These are phyloP conservation scores for Parauchenoglanis punctatus DNA, from an alignment of 2,797 vertebrate genomes.

Conservation along the genomic window DNA sequence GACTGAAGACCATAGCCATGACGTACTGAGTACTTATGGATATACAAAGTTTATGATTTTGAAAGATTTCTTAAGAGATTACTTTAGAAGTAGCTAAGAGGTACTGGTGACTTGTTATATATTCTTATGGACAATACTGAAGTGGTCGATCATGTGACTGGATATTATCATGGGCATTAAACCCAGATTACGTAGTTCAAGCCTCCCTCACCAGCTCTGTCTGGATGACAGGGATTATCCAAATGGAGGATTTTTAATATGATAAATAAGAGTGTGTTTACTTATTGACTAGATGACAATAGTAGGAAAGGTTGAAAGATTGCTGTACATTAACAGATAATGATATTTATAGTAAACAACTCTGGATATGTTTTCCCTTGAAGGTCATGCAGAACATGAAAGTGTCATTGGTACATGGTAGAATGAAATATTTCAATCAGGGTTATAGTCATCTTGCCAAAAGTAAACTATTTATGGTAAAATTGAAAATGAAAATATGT, in stretches of 20 bases:
- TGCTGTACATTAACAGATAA: conserved; percentile 11
- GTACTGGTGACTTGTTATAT: conserved; percentile 57
- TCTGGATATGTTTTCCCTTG: conserved; percentile 1
- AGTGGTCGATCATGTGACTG: conserved; percentile 39
- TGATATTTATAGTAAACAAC: conserved; percentile 8
- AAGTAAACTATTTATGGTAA: conserved; percentile 50
- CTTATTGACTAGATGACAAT: conserved; percentile 31
- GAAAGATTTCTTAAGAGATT: conserved; percentile 36
- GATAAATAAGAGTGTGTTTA: conserved; percentile 42
- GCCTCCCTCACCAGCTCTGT: conserved; percentile 34
- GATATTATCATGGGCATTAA: conserved; percentile 65
- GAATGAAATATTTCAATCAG: conserved; percentile 38
- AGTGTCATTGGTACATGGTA: conserved; percentile 31
- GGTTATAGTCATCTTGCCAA: conserved; percentile 24
- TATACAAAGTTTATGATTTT: conserved; percentile 40
- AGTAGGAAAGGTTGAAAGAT: conserved; percentile 17
- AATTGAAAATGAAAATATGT: conserved; percentile 28
- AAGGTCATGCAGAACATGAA: conserved; percentile 10
- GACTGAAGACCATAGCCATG: conserved; percentile 66
- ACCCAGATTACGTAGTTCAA: conserved; percentile 43
- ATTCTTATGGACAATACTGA: conserved; percentile 44
- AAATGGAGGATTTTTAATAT: conserved; percentile 1
- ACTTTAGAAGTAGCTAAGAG: conserved; percentile 50
- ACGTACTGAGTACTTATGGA: conserved; percentile 50
- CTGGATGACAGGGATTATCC: conserved; percentile 34